These are phyloP conservation scores for Acromyrmex charruanus DNA, from an alignment of 1,140 invertebrate species.

Conservation along the genomic window DNA sequence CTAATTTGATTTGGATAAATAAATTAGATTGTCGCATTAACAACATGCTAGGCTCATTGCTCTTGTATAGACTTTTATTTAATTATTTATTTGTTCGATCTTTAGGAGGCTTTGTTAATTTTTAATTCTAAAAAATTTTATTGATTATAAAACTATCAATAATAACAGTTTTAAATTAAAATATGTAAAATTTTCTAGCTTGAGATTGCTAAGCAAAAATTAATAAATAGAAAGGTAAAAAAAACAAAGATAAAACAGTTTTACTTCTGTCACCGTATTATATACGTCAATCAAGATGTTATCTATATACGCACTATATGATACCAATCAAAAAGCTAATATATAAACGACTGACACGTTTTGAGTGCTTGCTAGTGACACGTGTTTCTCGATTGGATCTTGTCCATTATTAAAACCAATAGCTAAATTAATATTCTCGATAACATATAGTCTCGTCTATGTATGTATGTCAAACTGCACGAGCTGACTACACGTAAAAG, in stretches of 20 bases:
- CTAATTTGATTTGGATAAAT: too few relatives aligned
- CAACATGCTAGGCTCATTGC: too few relatives aligned
- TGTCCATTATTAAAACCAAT: conserved; percentile 44
- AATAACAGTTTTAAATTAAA: too few relatives aligned
- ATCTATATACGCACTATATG: conserved; percentile 1
- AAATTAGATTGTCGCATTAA: too few relatives aligned
- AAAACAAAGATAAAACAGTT: conserved; percentile 11
- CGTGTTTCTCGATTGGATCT: conserved; percentile 29
- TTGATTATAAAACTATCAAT: too few relatives aligned
- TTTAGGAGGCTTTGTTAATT: too few relatives aligned
- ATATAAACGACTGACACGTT: conserved; percentile 42
- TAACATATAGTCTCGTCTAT: too few relatives aligned
- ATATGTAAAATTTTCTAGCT: too few relatives aligned
- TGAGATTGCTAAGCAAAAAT: too few relatives aligned
- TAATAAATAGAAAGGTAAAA: neutral
- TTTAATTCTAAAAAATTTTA: too few relatives aligned
- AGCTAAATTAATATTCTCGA: conserved; percentile 20
- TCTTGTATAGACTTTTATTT: too few relatives aligned
- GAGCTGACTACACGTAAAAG: neutral
- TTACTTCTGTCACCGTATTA: conserved; percentile 62
- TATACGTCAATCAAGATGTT: conserved; percentile 31
- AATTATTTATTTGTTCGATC: too few relatives aligned
- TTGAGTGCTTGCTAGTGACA: neutral
- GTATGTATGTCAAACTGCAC: neutral
- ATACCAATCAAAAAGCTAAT: conserved; percentile 55